phyloP scores from a whole-genome alignment of 2,888 invertebrate species.

The Amphiduros pacificus region DNA sequence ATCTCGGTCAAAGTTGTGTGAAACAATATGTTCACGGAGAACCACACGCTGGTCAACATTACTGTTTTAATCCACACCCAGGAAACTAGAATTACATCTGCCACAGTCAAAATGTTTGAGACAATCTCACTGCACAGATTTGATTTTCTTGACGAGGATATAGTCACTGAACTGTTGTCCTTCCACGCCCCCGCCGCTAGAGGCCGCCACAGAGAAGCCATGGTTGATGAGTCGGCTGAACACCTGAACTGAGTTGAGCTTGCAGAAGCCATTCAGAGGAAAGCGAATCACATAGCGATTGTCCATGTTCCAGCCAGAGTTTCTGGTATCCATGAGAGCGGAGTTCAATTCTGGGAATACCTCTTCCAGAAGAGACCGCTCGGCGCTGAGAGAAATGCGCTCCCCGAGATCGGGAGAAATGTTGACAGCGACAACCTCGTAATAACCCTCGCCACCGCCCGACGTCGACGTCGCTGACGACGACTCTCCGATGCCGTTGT shows the following conservation, averaged over 20 bases:
- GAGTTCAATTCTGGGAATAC: constrained; percentile 68
- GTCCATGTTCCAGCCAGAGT: constrained; percentile 81
- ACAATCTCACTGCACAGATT: neutral
- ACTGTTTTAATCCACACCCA: neutral
- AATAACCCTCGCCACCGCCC: too few relatives aligned
- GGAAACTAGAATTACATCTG: too few relatives aligned
- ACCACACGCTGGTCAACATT: neutral
- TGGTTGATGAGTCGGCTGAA: constrained; percentile 79
- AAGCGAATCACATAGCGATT: constrained; percentile 81
- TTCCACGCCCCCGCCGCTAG: constrained; percentile 84
- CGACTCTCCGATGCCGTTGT: neutral
- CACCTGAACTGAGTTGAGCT: constrained; percentile 85
- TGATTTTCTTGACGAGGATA: constrained; percentile 67
- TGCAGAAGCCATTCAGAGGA: constrained; percentile 85
- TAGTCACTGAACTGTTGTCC: constrained; percentile 89
- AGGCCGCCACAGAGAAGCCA: constrained; percentile 78
- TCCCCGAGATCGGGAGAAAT: constrained; percentile 81
- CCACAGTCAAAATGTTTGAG: neutral
- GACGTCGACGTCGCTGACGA: too few relatives aligned
- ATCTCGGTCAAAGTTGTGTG: too few relatives aligned
- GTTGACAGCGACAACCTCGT: constrained; percentile 79
- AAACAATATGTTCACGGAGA: too few relatives aligned
- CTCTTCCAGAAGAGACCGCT: constrained; percentile 70
- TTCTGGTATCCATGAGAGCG: constrained; percentile 74
- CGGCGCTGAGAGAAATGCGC: constrained; percentile 79